phyloP scores from a whole-genome alignment of 2,113 vertebrate genomes.

The Ginglymostoma cirratum region DNA sequence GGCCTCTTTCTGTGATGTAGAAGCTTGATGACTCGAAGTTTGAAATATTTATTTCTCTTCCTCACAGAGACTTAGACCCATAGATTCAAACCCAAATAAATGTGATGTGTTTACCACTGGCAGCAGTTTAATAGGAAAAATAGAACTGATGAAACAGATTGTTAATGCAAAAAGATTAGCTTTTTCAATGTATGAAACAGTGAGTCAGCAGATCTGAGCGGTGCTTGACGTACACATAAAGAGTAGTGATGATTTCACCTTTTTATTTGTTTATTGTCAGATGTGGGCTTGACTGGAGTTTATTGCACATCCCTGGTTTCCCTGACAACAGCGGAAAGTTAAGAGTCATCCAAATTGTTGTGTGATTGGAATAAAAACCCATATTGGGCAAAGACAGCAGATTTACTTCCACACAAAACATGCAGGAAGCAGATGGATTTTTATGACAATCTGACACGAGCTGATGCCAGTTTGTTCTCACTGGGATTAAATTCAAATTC shows the following conservation, averaged over 20 bases:
- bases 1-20: too few species aligned
- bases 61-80: background rate
- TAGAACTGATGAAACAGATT: background rate
- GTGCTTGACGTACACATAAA: too few species aligned
- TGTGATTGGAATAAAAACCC: background rate
- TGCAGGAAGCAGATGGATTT: background rate
- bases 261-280: background rate
- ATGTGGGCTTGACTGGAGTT: background rate
- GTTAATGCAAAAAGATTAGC: background rate
- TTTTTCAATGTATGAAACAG: background rate
- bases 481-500: background rate
- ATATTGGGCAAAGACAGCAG: background rate
- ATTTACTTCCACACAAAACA: background rate
- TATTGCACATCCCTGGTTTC: background rate
- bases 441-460: background rate
- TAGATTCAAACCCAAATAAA: background rate
- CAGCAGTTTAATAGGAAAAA: background rate
- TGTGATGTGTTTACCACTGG: background rate
- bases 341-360: background rate
- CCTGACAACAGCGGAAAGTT: background rate
- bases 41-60: background rate
- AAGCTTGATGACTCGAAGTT: too few species aligned
- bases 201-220: background rate
- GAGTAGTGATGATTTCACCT: background rate
- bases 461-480: background rate